These are phyloP conservation scores for Pemphredon lugubris DNA, from an alignment of 2,888 invertebrate genomes.

Conservation along the genomic window DNA sequence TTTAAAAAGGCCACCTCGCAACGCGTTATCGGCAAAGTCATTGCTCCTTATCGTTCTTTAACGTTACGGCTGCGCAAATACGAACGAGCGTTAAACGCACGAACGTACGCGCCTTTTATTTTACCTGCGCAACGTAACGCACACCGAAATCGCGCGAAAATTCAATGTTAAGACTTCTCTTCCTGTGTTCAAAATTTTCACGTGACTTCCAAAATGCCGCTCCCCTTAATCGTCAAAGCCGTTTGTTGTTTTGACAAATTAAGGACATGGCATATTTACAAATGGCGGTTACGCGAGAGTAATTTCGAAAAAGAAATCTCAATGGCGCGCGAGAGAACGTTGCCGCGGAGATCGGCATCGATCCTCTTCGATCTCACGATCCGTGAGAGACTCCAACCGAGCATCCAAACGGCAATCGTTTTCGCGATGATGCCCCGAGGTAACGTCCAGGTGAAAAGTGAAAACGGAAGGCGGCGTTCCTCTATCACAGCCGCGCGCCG, in stretches of 20 bases:
- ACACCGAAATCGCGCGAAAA: too few species aligned
- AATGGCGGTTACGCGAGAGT: too few species aligned
- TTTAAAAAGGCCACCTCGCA: slow-evolving; percentile 21
- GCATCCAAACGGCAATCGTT: too few species aligned
- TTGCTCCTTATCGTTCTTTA: slow-evolving; percentile 45
- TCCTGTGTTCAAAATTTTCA: too few species aligned
- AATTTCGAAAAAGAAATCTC: background rate
- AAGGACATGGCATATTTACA: too few species aligned
- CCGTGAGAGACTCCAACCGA: slow-evolving; percentile 45
- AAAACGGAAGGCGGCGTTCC: slow-evolving; percentile 35
- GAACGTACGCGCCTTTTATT: slow-evolving; percentile 30
- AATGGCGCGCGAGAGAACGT: slow-evolving; percentile 1
- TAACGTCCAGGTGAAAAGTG: slow-evolving; percentile 29
- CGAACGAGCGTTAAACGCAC: slow-evolving; percentile 23
- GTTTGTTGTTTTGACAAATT: too few species aligned
- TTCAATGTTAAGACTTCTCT: too few species aligned
- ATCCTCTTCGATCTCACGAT: slow-evolving; percentile 45
- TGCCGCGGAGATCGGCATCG: slow-evolving; percentile 27
- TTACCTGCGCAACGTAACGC: background rate
- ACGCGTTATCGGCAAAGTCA: slow-evolving; percentile 42
- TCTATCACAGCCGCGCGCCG: slow-evolving; percentile 17
- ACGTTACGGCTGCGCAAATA: slow-evolving; percentile 31
- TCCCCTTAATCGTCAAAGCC: too few species aligned
- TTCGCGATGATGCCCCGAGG: slow-evolving; percentile 29
- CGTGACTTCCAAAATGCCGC: background rate